phyloP scores from a whole-genome alignment of 2,113 vertebrate genomes.

The Antigone vipio region DNA sequence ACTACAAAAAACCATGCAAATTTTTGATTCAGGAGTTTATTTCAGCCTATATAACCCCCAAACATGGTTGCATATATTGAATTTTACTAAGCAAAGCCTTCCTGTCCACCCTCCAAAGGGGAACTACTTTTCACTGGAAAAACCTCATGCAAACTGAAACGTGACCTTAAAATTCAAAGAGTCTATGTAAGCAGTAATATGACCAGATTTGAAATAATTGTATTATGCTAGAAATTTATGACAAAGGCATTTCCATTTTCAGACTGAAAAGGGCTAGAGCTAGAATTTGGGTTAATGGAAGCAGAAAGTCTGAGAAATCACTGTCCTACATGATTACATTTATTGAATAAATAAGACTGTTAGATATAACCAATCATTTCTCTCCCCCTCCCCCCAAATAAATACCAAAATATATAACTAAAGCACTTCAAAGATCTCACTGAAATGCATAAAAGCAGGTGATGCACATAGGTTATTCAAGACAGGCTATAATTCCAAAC shows the following conservation, averaged over 20 bases:
- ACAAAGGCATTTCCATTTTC: neutral
- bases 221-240: neutral
- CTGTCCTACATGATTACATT: neutral
- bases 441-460: neutral
- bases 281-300: neutral
- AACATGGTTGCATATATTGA: neutral
- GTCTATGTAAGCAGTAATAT: no score
- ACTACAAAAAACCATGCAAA: neutral
- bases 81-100: neutral
- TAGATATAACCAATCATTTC: neutral
- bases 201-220: neutral
- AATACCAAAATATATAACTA: neutral
- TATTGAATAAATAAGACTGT: neutral
- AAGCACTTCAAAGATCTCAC: neutral
- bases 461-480: neutral
- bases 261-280: neutral
- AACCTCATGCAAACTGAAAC: neutral
- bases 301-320: neutral
- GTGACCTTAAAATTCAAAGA: neutral
- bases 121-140: neutral
- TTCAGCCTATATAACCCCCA: neutral
- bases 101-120: no score
- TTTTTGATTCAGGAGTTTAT: neutral
- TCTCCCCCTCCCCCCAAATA: no score
- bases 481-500: neutral